Evolutionary conservation across 2,888 invertebrate species (phyloP).

Genomic region (Scaptomyza tumidula): DNA sequence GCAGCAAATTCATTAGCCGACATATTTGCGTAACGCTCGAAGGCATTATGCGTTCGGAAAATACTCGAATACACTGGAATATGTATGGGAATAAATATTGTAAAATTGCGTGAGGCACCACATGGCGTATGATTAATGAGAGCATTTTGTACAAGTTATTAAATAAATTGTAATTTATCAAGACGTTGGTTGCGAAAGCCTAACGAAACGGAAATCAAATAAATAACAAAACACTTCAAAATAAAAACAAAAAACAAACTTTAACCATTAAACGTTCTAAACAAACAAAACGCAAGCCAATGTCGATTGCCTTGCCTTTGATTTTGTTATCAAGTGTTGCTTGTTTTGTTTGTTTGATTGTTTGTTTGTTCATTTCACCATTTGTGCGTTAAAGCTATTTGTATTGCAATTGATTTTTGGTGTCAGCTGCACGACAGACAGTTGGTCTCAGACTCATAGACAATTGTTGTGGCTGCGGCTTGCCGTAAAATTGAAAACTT

Average conservation of each 20-base stretch:
- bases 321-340: slow-evolving; percentile 18
- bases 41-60: not conserved
- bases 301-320: slow-evolving; percentile 36
- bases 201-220: slow-evolving; percentile 61
- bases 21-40: slow-evolving; percentile 4
- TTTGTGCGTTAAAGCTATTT: slow-evolving; percentile 56
- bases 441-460: not conserved
- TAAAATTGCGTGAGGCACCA: slow-evolving; percentile 48
- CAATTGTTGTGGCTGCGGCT: slow-evolving; percentile 73
- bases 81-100: slow-evolving; percentile 10
- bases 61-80: not conserved
- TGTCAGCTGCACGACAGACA: slow-evolving; percentile 66
- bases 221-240: slow-evolving; percentile 51
- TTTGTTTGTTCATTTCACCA: slow-evolving; percentile 39
- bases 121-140: slow-evolving; percentile 77
- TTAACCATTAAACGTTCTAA: slow-evolving; percentile 73
- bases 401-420: slow-evolving; percentile 79
- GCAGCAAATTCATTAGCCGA: slow-evolving; percentile 42
- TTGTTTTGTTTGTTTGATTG: slow-evolving; percentile 13
- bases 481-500: slow-evolving; percentile 77
- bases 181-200: slow-evolving; percentile 9
- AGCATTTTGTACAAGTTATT: slow-evolving; percentile 62
- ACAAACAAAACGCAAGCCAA: slow-evolving; percentile 55
- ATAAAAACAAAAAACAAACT: slow-evolving; percentile 35
- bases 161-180: slow-evolving; percentile 76